Base-by-base conservation (phyloP, 2,113 vertebrate genomes). In the Raja brachyura region DNA sequence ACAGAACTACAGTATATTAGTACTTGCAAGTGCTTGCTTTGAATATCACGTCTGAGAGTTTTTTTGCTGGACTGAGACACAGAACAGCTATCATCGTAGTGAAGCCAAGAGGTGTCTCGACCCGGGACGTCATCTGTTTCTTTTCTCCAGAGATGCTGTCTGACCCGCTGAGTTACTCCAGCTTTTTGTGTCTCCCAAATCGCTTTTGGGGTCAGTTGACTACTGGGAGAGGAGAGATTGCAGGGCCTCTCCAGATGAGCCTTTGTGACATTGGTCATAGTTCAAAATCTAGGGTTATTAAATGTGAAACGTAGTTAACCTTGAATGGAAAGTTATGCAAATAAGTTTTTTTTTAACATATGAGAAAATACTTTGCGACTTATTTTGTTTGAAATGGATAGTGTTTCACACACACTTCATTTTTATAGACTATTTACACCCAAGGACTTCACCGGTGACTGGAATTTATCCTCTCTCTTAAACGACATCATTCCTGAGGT, bases 381-480 rank as follows among this genome's bases (percentile, higher is more conserved):
- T 83, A 22, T 81, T 59, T 83, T 83, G 54, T 28, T 59, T 59
- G 79, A 83, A 83, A 83, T 20, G 3, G 22, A 56, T 13, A 5
- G 81, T 85, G 20, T 85, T 85, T 85, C 4, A 5, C 81, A 85
- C 9, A 56, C 11, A 28, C 22, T 83, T 83, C 48, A 85, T 61
- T n/a, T 61, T 85, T 59, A 85, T 59, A 85, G 25, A 61, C 59
- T 85, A 85, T 14, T 61, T 85, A 61, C 54, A 85, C 81, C 81
- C 56, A n/a, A 61, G 56, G 28, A 61, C 3, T 85, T n/a, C 31
- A 25, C 59, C 14, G 81, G 81, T 85, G 25, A 85, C 54, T 85
- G 81, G 81, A 81, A 85, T 85, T 85, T 61, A 61, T 56, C 54
- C 81, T n/a, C 54, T 85, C 81, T 85, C 9, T 14, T 81, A 85